Conservation (phyloP, 2,113 vertebrate genomes). For the Callaeas wilsoni region DNA sequence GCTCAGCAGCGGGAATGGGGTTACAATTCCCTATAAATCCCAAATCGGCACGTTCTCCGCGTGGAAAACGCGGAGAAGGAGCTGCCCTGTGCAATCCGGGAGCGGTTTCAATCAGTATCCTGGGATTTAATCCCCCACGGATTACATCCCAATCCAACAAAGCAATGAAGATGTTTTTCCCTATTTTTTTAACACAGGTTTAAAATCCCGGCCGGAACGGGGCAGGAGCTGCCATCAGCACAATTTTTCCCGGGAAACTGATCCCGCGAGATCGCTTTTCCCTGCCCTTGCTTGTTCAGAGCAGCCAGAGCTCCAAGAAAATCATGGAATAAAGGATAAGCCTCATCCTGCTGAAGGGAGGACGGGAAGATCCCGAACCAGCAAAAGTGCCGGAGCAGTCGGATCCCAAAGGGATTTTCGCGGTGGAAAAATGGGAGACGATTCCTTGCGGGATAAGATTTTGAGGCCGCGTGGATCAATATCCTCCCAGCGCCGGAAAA, state of each 20-base stretch:
- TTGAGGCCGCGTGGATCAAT: neutral
- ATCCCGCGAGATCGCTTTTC: neutral
- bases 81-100: neutral
- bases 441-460: neutral
- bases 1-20: neutral
- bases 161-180: neutral
- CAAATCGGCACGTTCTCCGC: rapidly evolving
- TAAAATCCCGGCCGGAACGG: rapidly evolving
- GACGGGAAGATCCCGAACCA: rapidly evolving
- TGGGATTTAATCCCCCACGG: neutral
- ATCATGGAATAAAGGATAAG: rapidly evolving
- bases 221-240: neutral
- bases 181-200: neutral
- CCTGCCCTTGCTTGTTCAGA: rapidly evolving
- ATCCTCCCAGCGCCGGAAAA: neutral
- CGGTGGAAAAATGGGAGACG: neutral
- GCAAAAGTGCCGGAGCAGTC: rapidly evolving
- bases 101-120: neutral
- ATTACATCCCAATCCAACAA: neutral
- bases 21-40: neutral
- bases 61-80: neutral
- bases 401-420: neutral
- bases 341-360: neutral
- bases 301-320: neutral
- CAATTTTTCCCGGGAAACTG: neutral